These are phyloP conservation scores for Sinohyriopsis cumingii DNA, from an alignment of 2,888 invertebrate genomes.

Conservation along the genomic window DNA sequence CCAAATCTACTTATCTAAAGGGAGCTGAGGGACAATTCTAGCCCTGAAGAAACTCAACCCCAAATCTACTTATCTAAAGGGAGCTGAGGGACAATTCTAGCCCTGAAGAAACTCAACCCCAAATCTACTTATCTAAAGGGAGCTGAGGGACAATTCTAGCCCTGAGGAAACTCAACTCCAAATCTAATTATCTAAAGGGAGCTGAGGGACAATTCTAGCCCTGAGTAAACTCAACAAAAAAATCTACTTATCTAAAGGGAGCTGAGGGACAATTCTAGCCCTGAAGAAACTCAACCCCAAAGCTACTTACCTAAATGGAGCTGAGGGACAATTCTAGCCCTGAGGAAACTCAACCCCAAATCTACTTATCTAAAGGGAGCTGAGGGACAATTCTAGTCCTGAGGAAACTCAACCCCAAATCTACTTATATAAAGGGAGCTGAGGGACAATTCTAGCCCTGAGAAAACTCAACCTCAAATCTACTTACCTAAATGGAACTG, in stretches of 20 bases:
- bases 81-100: slow-evolving; percentile 75
- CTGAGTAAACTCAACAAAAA: no score
- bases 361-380: slow-evolving; percentile 67
- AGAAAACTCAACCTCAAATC: no score
- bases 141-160: slow-evolving; percentile 78
- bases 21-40: slow-evolving; percentile 77
- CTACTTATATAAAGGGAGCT: no score
- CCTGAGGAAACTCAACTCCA: no score
- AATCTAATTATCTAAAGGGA: slow-evolving; percentile 62
- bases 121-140: slow-evolving; percentile 72
- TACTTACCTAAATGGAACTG: no score
- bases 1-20: slow-evolving; percentile 73
- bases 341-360: slow-evolving; percentile 84
- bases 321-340: slow-evolving; percentile 78
- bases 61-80: slow-evolving; percentile 74
- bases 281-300: no score
- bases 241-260: no score
- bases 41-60: slow-evolving; percentile 83
- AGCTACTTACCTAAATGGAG: slow-evolving; percentile 67
- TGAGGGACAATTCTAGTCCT: slow-evolving; percentile 79
- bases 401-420: no score
- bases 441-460: no score
- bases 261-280: slow-evolving; percentile 76
- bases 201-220: no score
- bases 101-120: slow-evolving; percentile 84